Base-by-base conservation (phyloP, 1,140 invertebrate species). In the Drosophila fuyamai region DNA sequence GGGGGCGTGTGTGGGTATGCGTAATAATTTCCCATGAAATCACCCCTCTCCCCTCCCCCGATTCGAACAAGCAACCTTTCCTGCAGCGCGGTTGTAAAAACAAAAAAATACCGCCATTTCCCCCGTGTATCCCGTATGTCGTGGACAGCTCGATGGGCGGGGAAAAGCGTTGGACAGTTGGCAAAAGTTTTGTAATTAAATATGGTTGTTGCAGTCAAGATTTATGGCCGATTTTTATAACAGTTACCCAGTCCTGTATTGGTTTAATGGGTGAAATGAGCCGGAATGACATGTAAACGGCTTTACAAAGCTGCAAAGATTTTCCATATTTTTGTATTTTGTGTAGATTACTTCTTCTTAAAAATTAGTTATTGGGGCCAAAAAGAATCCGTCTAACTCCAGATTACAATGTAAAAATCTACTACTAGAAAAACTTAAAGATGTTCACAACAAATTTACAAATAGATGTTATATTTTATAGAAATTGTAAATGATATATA, bases 161-260 rank as follows among this genome's bases (percentile, higher is more conserved):
- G 32, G 0, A 16, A 48, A 46, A 59, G 46, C n/a, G 14, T 32
- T 29, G 40, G 59, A 65, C 56, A 81, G 40, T 73, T 72, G 44
- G 46, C 60, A 58, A 85, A 81, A 82, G 38, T 85, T 85, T 60
- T 40, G 73, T 62, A 82, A 88, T 88, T 88, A 88, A 88, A 88
- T 88, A 81, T 70, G 59, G 48, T 65, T 72, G 60, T 56, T 70
- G 79, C 71, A 79, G 59, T 40, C 44, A 60, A 82, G 79, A 86
- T 83, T 88, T 83, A 86, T 79, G 61, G 46, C 41, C 32, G n/a
- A 66, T 36, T 73, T 57, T 44, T 18, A 56, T 56, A 48, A 29
- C 51, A 47, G 40, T 40, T 62, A 56, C 5, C 27, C 47, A 46
- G 23, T 3, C 16, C 0, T 23, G 12, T 2, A 2, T 0, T 16